A percentile compares a stretch with the other conserved stretches of the same genome.
Conservation (phyloP, 2,888 invertebrate genomes). For the Ennomos fuscantarius region DNA sequence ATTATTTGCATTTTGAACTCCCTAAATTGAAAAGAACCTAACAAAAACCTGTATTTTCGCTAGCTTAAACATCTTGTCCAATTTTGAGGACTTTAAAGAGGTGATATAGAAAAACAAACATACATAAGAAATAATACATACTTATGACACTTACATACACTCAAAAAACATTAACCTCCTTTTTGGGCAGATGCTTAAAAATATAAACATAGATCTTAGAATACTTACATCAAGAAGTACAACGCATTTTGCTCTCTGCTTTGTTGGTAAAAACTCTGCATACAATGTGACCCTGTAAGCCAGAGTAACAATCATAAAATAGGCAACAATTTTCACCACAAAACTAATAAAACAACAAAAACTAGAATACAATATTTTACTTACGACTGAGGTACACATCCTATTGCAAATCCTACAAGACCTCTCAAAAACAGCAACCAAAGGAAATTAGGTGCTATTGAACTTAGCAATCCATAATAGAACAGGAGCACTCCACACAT, state of each 20-base stretch:
- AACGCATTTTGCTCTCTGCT: slow-evolving; percentile 97
- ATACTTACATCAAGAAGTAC: slow-evolving; percentile 95
- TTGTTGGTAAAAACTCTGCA: slow-evolving; percentile 97
- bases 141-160: no score
- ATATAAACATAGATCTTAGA: neutral
- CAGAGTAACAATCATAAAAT: neutral
- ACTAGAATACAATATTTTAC: slow-evolving; percentile 62
- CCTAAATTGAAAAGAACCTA: no score
- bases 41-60: no score
- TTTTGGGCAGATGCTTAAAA: no score
- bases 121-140: no score
- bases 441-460: slow-evolving; percentile 95
- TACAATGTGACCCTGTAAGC: slow-evolving; percentile 94
- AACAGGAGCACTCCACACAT: slow-evolving; percentile 95
- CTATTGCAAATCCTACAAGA: slow-evolving; percentile 97
- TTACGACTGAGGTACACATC: slow-evolving; percentile 98
- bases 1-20: no score
- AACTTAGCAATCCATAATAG: slow-evolving; percentile 95
- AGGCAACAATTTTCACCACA: no score
- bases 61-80: no score
- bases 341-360: no score
- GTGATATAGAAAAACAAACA: no score
- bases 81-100: no score
- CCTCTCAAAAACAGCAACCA: slow-evolving; percentile 96
- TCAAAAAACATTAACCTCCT: no score